Evolutionary conservation across 2,888 invertebrate species (phyloP), one percentile per base, ranked within the genome.

Genomic region (Amphipoea oculea): DNA sequence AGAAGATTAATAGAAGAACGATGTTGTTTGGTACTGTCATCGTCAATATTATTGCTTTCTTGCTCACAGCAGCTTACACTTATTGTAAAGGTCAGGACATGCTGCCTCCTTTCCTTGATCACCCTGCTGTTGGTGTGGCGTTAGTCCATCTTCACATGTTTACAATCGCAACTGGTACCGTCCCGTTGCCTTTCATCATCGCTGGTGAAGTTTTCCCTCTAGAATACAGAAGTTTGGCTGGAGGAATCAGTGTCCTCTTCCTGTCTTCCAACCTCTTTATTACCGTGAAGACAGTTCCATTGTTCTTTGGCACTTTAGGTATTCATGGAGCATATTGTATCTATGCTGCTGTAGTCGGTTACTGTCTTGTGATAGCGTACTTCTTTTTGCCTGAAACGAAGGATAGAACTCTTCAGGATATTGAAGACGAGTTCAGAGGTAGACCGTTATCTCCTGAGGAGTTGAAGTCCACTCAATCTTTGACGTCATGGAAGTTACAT

Each of bases 121-220:
- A 93, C 78, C 93, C 94, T 0, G 78, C 89, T 51, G 91, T 95
- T n/a, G 95, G 95, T 20, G 85, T 94, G 0, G 74, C 86, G 3
- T 85, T 95, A 29, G 85, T 95, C 29, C 94, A 94, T 78, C 78
- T 93, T 2, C 95, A 97, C 84, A 97, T 97, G 88, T 95, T 96
- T 20, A 97, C 97, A 36, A 95, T 97, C 40, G 96, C 97, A 2
- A 95, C 97, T 11, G 98, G 98, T 0, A 94, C 97, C 4, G 95
- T 97, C 1, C 97, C 98, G 0, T 90, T 98, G 71, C 98, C 98
- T 0, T 98, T 98, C 95, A 97, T 98, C 17, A 97, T 98, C 92
- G 97, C 98, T 83, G 98, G 98, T 0, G 98, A 98, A 92, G 92
- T 98, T 0, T 98, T 98, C 87, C 97, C 98, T 6, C 94, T 97